A percentile compares a stretch with the other conserved stretches of the same genome.
Conservation (phyloP, 2,113 vertebrate species). For the Globicephala melas region DNA sequence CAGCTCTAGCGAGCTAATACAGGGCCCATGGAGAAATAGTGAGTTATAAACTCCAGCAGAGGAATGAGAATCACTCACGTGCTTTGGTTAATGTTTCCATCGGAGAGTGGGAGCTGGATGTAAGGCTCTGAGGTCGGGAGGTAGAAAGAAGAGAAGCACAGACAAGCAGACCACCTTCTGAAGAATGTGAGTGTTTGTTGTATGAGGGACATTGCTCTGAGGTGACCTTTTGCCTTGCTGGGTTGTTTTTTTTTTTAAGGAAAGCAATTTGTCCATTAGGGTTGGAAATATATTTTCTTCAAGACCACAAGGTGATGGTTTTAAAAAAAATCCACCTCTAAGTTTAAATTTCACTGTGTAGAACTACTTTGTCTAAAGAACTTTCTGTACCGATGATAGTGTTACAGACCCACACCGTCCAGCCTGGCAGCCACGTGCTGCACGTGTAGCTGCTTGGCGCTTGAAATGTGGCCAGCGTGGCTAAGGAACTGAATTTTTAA, state of each 20-base stretch:
- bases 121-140: background rate
- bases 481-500: background rate
- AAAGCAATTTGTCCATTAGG: background rate
- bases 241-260: background rate
- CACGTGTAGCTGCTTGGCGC: background rate
- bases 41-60: background rate
- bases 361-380: background rate
- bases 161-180: background rate
- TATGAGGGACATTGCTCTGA: background rate
- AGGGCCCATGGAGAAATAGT: background rate
- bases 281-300: constrained; percentile 30
- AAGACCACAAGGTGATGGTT: background rate
- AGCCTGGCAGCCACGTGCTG: background rate
- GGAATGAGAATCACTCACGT: background rate
- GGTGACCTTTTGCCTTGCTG: background rate
- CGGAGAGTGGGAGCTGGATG: background rate
- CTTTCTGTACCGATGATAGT: background rate
- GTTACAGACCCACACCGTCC: background rate
- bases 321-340: background rate
- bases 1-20: background rate
- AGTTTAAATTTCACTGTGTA: background rate
- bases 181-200: background rate
- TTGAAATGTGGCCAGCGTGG: background rate
- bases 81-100: background rate
- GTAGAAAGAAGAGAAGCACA: background rate